Conservation (phyloP, 2,888 invertebrate species). For the Trichopria drosophilae region DNA sequence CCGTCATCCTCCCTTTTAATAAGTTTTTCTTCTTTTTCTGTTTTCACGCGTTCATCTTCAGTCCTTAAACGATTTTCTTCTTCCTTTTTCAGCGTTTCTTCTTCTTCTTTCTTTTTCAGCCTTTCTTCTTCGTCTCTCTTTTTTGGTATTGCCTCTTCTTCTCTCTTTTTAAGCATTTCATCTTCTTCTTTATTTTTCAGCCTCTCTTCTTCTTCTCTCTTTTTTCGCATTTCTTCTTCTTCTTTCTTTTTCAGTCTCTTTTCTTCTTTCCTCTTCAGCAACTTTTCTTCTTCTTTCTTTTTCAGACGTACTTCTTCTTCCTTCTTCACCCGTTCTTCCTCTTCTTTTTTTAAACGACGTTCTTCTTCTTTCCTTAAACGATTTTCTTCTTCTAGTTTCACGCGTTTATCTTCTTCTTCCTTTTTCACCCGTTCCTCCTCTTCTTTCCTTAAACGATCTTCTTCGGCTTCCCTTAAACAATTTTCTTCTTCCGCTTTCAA, state of each 20-base stretch:
- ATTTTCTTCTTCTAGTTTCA: background rate
- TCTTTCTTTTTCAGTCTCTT: slow-evolving; percentile 6
- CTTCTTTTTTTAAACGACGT: background rate
- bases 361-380: background rate
- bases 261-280: slow-evolving; percentile 5
- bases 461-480: too few species aligned
- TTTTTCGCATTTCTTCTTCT: background rate
- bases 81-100: slow-evolving; percentile 30
- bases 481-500: background rate
- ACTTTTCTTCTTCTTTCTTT: background rate
- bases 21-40: slow-evolving; percentile 35
- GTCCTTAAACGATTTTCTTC: slow-evolving; percentile 26
- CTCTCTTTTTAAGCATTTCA: background rate
- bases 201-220: background rate
- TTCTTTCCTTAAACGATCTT: background rate
- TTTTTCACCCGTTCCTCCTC: background rate
- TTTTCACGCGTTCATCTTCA: slow-evolving; percentile 27
- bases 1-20: slow-evolving; percentile 34
- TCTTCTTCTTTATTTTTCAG: background rate
- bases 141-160: background rate
- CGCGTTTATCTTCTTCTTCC: background rate
- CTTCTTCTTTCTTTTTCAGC: slow-evolving; percentile 31
- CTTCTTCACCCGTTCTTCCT: background rate
- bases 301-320: background rate
- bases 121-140: slow-evolving; percentile 26